These are phyloP conservation scores for Potorous gilbertii DNA, from an alignment of 2,797 vertebrate genomes.

Conservation along the genomic window DNA sequence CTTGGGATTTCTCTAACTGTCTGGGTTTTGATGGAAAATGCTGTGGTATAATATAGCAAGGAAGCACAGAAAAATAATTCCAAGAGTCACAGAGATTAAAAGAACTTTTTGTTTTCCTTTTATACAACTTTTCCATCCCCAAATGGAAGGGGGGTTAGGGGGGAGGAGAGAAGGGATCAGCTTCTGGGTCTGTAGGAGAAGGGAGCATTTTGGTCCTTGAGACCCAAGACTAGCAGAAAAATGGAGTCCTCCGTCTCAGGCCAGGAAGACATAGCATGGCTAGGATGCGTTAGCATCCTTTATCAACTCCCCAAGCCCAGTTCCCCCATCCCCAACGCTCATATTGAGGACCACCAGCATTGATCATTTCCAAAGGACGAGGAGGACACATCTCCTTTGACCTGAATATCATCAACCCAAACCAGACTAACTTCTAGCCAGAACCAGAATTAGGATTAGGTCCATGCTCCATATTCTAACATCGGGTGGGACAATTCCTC, in stretches of 20 bases:
- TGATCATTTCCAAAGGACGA: neutral
- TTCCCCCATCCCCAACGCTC: no score
- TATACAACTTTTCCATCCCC: neutral
- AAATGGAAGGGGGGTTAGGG: neutral
- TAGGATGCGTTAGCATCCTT: neutral
- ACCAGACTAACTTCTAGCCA: neutral
- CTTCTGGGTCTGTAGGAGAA: neutral
- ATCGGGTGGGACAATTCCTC: neutral
- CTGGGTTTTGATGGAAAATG: rapidly evolving
- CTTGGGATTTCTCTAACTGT: neutral
- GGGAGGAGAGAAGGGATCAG: neutral
- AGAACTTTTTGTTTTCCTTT: neutral
- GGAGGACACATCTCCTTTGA: neutral
- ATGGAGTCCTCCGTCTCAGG: neutral
- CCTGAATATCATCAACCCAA: neutral
- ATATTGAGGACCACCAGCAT: neutral
- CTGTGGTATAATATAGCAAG: neutral
- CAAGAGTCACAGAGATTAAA: neutral
- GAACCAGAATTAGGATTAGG: neutral
- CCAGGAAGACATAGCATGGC: neutral
- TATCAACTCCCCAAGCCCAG: neutral
- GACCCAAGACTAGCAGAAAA: neutral
- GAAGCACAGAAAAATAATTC: neutral
- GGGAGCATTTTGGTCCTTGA: neutral
- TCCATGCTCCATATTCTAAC: neutral